Conservation (phyloP, 1,140 invertebrate species). For the Ceratosolen solmsi region DNA sequence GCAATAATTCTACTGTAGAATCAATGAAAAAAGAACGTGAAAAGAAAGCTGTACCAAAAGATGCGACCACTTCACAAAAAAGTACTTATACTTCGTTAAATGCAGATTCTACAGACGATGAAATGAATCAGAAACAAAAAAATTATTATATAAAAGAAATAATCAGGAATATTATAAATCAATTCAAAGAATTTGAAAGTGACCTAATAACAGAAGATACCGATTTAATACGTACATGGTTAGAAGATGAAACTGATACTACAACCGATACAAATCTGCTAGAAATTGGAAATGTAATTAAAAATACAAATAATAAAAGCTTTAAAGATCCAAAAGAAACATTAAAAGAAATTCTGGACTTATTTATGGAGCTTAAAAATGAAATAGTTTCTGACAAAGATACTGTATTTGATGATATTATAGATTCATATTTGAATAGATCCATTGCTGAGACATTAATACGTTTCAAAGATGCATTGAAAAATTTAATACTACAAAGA, state of each 20-base stretch:
- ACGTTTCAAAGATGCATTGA: conserved; percentile 67
- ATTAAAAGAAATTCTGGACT: conserved; percentile 67
- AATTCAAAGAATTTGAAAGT: conserved; percentile 71
- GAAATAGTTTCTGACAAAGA: conserved; percentile 67
- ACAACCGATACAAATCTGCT: conserved; percentile 11
- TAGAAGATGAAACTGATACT: conserved; percentile 44
- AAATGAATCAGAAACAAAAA: conserved; percentile 47
- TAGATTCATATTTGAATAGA: conserved; percentile 62
- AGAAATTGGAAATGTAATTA: background rate
- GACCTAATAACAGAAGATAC: conserved; percentile 62
- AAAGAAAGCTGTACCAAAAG: background rate
- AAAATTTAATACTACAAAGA: conserved; percentile 63
- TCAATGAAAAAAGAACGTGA: background rate
- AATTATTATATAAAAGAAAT: conserved; percentile 65
- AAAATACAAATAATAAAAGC: conserved; percentile 36
- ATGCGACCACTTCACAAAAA: background rate
- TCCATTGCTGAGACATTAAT: conserved; percentile 68
- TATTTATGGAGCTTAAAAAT: conserved; percentile 66
- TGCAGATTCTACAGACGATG: conserved; percentile 24
- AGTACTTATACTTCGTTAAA: background rate
- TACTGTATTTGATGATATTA: conserved; percentile 65
- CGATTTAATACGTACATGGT: conserved; percentile 48
- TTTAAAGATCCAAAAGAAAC: conserved; percentile 63
- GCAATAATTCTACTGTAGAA: background rate
- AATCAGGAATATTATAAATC: conserved; percentile 69